phyloP scores from a whole-genome alignment of 2,113 vertebrate genomes.

The Xyliphius kryptos region DNA sequence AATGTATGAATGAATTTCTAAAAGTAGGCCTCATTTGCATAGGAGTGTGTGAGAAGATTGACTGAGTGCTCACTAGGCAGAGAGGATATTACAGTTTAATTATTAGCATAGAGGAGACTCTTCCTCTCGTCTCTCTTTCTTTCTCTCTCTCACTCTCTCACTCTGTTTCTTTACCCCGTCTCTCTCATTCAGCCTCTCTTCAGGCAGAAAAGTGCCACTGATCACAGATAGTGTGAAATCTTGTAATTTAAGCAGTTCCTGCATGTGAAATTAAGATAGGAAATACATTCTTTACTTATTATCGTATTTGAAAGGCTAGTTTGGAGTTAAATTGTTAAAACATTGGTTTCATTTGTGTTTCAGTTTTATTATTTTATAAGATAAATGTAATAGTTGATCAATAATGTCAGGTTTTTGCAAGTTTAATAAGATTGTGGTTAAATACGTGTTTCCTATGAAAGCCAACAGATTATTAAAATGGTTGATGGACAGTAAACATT shows the following conservation, averaged over 20 bases:
- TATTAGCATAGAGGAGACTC: conserved; percentile 17
- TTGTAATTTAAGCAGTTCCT: background rate
- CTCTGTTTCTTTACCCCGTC: no score
- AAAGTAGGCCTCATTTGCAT: conserved; percentile 41
- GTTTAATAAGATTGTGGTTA: no score
- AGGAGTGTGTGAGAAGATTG: conserved; percentile 9
- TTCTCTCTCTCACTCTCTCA: conserved; percentile 5
- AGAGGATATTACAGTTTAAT: conserved; percentile 32
- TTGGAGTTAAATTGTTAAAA: no score
- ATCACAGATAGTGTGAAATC: background rate
- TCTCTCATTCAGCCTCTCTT: background rate
- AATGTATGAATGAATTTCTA: conserved; percentile 35
- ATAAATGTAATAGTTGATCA: no score
- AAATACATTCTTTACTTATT: no score
- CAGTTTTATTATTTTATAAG: no score
- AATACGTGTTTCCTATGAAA: no score
- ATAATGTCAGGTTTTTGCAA: no score
- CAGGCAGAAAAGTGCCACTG: background rate
- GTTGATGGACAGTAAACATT: no score
- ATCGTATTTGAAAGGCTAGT: no score
- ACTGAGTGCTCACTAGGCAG: conserved; percentile 5
- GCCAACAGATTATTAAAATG: no score
- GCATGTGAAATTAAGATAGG: background rate
- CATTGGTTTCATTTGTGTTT: no score
- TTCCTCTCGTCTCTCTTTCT: background rate